Percentiles rank a stretch among this genome's conserved stretches.
Conservation (phyloP, 2,888 invertebrate genomes). For the Himalopsyche anomala region DNA sequence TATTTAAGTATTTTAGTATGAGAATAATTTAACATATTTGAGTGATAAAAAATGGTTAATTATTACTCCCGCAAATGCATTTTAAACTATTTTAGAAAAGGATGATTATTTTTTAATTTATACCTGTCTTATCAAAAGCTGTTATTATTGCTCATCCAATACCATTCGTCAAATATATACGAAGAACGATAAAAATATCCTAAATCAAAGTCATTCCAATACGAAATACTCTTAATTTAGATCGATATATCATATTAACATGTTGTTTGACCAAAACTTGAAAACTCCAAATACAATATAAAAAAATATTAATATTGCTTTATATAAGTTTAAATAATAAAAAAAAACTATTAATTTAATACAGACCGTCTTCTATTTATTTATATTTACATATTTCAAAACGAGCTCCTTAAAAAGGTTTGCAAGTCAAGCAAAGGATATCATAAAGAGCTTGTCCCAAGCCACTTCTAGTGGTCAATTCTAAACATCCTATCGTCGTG, state of each 20-base stretch:
- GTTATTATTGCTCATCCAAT: conserved; percentile 47
- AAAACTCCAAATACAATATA: not conserved
- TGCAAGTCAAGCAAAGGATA: no score
- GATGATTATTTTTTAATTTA: conserved; percentile 19
- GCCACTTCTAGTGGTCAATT: no score
- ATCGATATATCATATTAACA: conserved; percentile 57
- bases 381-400: no score
- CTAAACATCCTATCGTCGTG: no score
- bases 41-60: not conserved
- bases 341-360: no score
- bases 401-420: no score
- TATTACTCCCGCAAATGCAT: conserved; percentile 37
- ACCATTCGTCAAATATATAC: conserved; percentile 43
- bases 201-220: conserved; percentile 62
- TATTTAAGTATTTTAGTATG: no score
- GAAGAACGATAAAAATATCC: conserved; percentile 59
- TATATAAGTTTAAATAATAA: no score
- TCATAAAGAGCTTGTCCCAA: no score
- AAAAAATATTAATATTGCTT: not conserved
- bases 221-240: conserved; percentile 52
- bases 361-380: no score
- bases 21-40: not conserved
- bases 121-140: conserved; percentile 33
- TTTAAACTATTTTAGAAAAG: conserved; percentile 32
- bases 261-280: not conserved